Base-by-base conservation (phyloP, 2,888 invertebrate species). In the Pimpla rufipes region DNA sequence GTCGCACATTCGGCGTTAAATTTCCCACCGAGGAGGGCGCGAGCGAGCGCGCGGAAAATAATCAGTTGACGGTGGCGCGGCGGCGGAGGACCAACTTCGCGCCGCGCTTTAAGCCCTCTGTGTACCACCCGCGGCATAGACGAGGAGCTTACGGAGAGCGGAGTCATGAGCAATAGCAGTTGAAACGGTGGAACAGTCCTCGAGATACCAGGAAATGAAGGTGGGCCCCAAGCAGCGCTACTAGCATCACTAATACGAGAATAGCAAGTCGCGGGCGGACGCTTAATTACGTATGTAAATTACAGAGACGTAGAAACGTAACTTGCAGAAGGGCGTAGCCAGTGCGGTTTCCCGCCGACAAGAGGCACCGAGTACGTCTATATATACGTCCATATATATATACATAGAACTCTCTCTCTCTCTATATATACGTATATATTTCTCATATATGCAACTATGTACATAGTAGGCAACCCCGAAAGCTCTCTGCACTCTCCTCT, bases 211-310 rank as follows among this genome's bases (percentile, higher is more conserved):
- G 62, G 18, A 37, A 62, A 62, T 40, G 37, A 37, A 62, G 37
- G 62, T 37, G 7, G 40, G 29, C 29, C 62, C 47, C 76, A 76
- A 64, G 52, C 81, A 64, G 11, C 45, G 81, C 70, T 57, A 71
- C 64, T 64, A 37, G 75, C 67, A 81, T 81, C 67, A 50, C 77
- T 81, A 81, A 81, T 74, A 78, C 73, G 81, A 68, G 81, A 81
- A 81, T 81, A 78, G 67, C 81, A 81, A 81, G 73, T 81, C 62
- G 62, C 62, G 37, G 35, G 62, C 62, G 81, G 73, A 67, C 67
- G 81, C 73, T 81, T 81, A 81, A 81, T 81, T 81, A 81, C 77
- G 73, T 67, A 81, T 81, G 77, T 81, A 81, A 81, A 81, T 81
- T 81, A 81, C 81, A 77, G 73, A 78, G 77, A 66, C 37, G 70